phyloP scores from a whole-genome alignment of 1,140 invertebrate species.

The Lucilia sericata region DNA sequence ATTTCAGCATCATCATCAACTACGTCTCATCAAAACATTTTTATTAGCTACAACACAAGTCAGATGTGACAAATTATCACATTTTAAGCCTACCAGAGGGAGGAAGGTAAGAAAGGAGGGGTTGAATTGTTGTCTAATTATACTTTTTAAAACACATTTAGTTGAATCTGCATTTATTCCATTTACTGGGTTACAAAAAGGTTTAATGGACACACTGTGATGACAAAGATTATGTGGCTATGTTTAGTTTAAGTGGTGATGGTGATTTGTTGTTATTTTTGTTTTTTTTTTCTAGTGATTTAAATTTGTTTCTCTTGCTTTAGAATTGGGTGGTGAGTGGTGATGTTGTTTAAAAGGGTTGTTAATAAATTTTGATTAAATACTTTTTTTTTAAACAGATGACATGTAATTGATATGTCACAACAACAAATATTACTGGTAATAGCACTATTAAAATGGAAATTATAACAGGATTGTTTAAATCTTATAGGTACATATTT shows the following conservation, averaged over 20 bases:
- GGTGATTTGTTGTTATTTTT: not conserved
- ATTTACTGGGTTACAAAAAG: not conserved
- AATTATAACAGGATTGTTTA: not conserved
- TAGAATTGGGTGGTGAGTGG: not conserved
- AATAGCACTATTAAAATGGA: not conserved
- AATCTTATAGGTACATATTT: no score
- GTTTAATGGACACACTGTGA: not conserved
- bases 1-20: no score
- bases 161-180: not conserved
- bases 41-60: no score
- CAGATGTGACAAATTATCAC: conserved; percentile 41
- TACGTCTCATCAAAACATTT: no score
- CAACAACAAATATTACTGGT: not conserved
- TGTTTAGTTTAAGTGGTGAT: not conserved
- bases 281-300: not conserved
- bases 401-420: not conserved
- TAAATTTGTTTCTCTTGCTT: not conserved
- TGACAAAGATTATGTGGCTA: not conserved
- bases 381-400: not conserved
- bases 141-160: not conserved
- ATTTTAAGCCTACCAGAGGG: conserved; percentile 18
- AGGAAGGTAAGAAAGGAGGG: no score
- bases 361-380: not conserved
- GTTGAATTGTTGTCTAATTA: not conserved
- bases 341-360: not conserved